Base-by-base conservation (phyloP, 37 sponge, comb jelly and placozoan species). In the Mnemiopsis leidyi region DNA sequence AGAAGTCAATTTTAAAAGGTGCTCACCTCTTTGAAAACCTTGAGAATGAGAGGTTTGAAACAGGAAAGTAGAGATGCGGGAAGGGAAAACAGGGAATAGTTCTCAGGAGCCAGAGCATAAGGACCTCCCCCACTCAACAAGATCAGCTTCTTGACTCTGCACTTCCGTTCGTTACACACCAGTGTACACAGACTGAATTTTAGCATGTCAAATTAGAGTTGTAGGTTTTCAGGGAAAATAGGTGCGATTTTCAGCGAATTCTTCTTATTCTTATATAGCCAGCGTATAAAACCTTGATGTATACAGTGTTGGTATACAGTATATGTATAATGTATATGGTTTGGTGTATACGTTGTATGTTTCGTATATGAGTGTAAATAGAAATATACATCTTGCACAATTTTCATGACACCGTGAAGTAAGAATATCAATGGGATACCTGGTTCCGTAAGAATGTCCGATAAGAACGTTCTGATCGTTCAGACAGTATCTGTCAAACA, bases 151-250 rank as follows among this genome's bases (percentile, higher is more conserved):
- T 40, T 26, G 9, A 85, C 67, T 3, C 25, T 38, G 48, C 38
- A 2, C 39, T 38, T 37, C 29, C 90, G 32, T 24, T 85, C 90
- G 36, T 26, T 85, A 67, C 29, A 85, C 9, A 85, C 36, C 7
- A 85, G n/a, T n/a, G 90, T 33, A 39, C 90, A 85, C 67, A 85
- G 29, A 33, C 90, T 85, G 90, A 85, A 48, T n/a, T n/a, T n/a
- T n/a, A n/a, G n/a, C n/a, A n/a, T n/a, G n/a, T n/a, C n/a, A n/a
- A n/a, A n/a, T n/a, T n/a, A n/a, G n/a, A n/a, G n/a, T n/a, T n/a
- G n/a, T n/a, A n/a, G n/a, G n/a, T n/a, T n/a, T n/a, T n/a, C n/a
- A n/a, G n/a, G n/a, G n/a, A n/a, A n/a, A n/a, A n/a, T n/a, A n/a
- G n/a, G n/a, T n/a, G n/a, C n/a, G n/a, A n/a, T n/a, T n/a, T n/a